phyloP scores from a whole-genome alignment of 2,888 invertebrate genomes.

The Synergus gifuensis region DNA sequence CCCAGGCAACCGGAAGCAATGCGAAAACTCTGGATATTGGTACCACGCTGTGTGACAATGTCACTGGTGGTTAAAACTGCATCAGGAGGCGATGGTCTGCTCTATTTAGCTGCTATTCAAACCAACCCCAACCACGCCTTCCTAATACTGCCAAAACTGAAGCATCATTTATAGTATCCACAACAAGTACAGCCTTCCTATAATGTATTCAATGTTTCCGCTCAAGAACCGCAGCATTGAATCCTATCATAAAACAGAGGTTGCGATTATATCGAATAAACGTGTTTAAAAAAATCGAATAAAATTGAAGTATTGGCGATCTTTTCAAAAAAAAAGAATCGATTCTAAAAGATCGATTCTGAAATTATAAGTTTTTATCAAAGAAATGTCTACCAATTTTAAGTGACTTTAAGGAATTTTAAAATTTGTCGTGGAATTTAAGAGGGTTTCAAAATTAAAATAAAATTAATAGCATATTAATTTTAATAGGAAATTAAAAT shows the following conservation, averaged over 20 bases:
- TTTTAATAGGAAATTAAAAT: too few relatives aligned
- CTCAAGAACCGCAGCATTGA: neutral
- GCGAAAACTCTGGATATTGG: constrained; percentile 21
- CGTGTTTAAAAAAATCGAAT: too few relatives aligned
- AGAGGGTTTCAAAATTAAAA: too few relatives aligned
- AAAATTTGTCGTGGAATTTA: too few relatives aligned
- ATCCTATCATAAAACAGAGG: neutral
- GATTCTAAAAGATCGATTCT: too few relatives aligned
- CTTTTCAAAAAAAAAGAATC: too few relatives aligned
- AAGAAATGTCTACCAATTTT: too few relatives aligned
- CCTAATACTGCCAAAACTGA: constrained; percentile 48
- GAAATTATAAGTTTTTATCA: too few relatives aligned
- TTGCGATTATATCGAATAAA: too few relatives aligned
- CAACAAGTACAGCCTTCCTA: constrained; percentile 46
- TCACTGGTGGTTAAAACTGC: constrained; percentile 48
- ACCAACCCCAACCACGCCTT: constrained; percentile 54
- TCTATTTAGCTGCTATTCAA: constrained; percentile 32
- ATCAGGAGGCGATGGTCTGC: constrained; percentile 53
- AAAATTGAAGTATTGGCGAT: too few relatives aligned
- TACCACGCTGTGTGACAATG: constrained; percentile 4
- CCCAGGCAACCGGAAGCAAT: constrained; percentile 18
- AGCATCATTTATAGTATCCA: constrained; percentile 48
- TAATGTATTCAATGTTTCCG: constrained; percentile 39
- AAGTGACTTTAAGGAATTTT: too few relatives aligned
- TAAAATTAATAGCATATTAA: too few relatives aligned